Conservation (phyloP, 1,140 invertebrate species). For the Maconellicoccus hirsutus region DNA sequence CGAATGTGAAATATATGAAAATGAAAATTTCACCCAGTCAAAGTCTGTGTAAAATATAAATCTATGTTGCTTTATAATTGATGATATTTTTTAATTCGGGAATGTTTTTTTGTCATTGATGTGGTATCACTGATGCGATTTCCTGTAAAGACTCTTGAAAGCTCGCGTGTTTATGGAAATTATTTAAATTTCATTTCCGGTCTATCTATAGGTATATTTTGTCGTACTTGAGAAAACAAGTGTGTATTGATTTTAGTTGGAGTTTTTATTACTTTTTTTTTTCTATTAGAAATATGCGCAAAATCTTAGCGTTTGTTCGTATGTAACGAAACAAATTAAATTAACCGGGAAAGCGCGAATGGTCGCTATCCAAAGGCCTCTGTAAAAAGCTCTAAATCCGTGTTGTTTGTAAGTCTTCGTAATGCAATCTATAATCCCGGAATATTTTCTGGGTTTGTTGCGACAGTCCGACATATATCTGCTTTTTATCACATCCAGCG, state of each 20-base stretch:
- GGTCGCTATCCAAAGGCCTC: slow-evolving; percentile 45
- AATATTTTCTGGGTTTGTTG: slow-evolving; percentile 40
- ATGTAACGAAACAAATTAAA: slow-evolving; percentile 53
- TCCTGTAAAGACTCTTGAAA: no score
- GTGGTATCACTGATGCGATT: no score
- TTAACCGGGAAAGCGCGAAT: slow-evolving; percentile 57
- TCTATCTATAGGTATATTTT: no score
- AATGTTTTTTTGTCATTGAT: not conserved
- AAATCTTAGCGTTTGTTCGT: slow-evolving; percentile 37
- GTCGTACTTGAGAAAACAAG: no score
- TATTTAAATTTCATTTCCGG: no score
- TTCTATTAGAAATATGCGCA: not conserved
- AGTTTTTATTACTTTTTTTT: no score
- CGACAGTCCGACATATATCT: slow-evolving; percentile 50
- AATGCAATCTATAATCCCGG: slow-evolving; percentile 41
- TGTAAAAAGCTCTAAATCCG: slow-evolving; percentile 43
- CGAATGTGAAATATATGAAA: not conserved
- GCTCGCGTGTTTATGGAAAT: no score
- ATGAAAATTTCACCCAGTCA: not conserved
- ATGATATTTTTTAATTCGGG: not conserved
- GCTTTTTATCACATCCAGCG: slow-evolving; percentile 64
- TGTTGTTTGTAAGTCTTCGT: slow-evolving; percentile 38
- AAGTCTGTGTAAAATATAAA: slow-evolving; percentile 1
- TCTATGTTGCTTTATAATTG: slow-evolving; percentile 5
- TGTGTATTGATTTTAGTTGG: no score